Percentiles rank a stretch among this genome's conserved stretches.
These are phyloP conservation scores for Rhabdophis nuchalis DNA, from an alignment of 2,797 vertebrate genomes.

Conservation along the genomic window DNA sequence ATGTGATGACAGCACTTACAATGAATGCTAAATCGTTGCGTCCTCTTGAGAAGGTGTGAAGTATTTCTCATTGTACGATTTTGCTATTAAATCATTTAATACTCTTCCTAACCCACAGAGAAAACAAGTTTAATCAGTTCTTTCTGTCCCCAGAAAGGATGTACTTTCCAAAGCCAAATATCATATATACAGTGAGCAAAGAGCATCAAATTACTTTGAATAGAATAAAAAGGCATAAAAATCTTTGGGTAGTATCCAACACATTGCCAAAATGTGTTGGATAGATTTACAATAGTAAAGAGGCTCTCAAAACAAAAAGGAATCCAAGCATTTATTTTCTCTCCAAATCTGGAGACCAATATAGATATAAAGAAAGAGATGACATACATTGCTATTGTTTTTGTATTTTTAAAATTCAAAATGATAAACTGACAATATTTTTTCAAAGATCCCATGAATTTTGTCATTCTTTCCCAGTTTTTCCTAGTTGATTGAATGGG, in stretches of 20 bases:
- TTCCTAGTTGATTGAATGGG: neutral
- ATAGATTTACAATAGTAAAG: neutral
- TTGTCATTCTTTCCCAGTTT: neutral
- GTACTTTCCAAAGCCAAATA: slow-evolving; percentile 7
- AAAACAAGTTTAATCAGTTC: neutral
- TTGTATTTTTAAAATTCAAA: neutral
- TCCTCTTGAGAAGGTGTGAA: slow-evolving; percentile 1
- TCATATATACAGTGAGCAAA: neutral
- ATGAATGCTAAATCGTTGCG: neutral
- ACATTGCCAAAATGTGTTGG: neutral
- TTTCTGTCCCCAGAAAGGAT: slow-evolving; percentile 7
- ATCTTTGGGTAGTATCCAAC: neutral
- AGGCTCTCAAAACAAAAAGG: neutral
- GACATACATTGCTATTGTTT: neutral
- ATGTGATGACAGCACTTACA: neutral
- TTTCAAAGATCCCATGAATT: neutral
- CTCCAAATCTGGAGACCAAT: neutral
- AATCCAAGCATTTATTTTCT: neutral
- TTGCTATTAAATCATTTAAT: neutral
- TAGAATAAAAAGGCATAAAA: slow-evolving; percentile 10
- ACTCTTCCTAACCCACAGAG: neutral
- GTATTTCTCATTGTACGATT: neutral
- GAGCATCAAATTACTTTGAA: neutral
- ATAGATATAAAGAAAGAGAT: neutral
- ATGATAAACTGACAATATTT: no score